Base-by-base conservation (phyloP, 2,113 vertebrate genomes). In the Anoplopoma fimbria region DNA sequence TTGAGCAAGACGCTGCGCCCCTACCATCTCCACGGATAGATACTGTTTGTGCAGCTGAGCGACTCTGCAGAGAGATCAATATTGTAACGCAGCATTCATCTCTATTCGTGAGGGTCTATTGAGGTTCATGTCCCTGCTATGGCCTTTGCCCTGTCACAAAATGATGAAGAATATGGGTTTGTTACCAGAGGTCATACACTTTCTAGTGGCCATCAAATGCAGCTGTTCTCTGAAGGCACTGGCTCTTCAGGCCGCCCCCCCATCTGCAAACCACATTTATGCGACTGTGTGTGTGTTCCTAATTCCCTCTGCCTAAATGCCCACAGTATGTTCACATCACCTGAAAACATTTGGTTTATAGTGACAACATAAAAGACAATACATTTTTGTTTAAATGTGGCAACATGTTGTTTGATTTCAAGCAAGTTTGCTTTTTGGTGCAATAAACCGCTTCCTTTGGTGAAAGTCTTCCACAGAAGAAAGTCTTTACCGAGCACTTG, bases 1-100 rank as follows among this genome's bases (percentile, higher is more conserved):
- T 86, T 90, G 76, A 87, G 89, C 86, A 85, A 92, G 83, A 62
- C 75, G 17, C 60, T 23, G 64, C n/a, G 21, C 38, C 74, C 67
- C 49, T n/a, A 68, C 78, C 86, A 58, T 62, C 77, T 69, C 38
- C 69, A 14, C 60, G 71, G 75, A 49, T 27, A 64, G 17, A 64
- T 62, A 63, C 70, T 67, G 73, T 25, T 15, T 33, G 21, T 73
- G 73, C 76, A 60, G 75, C 81, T 76, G 79, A 21, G 14, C 47
- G 57, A 1, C 51, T 49, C 40, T 51, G 77, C 69, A 77, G 27
- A 69, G 51, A 15, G 62, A 90, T 93, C 87, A 83, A 89, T 88
- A 73, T 17, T 10, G 31, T 42, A 53, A 57, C 19, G 38, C 4
- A 36, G 40, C 19, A 69, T 29, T 81, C 71, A 78, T 83, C 53